Percentiles rank a stretch among this genome's conserved stretches.
Evolutionary conservation across 2,888 invertebrate species (phyloP).

Genomic region (Caprella mutica): DNA sequence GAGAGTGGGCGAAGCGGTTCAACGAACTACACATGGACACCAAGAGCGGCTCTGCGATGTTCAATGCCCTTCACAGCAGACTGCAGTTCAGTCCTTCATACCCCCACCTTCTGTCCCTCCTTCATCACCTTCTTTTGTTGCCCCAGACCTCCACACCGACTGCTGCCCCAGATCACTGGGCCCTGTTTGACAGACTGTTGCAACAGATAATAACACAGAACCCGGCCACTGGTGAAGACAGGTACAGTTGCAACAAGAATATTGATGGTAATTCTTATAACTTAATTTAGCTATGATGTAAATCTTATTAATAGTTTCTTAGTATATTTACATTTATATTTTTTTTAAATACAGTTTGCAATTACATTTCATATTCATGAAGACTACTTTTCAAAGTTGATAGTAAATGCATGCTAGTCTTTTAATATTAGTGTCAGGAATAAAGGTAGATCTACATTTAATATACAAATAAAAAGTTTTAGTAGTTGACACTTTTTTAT

Average conservation of each 20-base stretch:
- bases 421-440: too few species aligned
- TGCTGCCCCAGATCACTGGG: constrained; percentile 74
- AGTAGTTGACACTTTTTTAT: too few species aligned
- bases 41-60: constrained; percentile 85
- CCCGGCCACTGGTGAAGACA: constrained; percentile 54
- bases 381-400: too few species aligned
- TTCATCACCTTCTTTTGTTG: constrained; percentile 71
- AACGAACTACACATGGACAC: constrained; percentile 86
- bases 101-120: constrained; percentile 76
- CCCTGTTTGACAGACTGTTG: constrained; percentile 81
- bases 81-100: constrained; percentile 85
- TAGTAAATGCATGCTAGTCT: too few species aligned
- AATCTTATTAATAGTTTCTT: too few species aligned
- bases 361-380: too few species aligned
- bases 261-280: too few species aligned
- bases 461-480: too few species aligned
- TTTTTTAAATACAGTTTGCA: too few species aligned
- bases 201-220: constrained; percentile 86
- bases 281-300: too few species aligned
- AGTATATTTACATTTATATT: too few species aligned
- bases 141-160: constrained; percentile 43
- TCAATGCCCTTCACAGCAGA: constrained; percentile 74
- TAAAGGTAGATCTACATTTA: too few species aligned
- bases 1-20: constrained; percentile 78
- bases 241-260: constrained; percentile 60